phyloP scores from a whole-genome alignment of 1,140 invertebrate species.

The Drosophila triauraria region DNA sequence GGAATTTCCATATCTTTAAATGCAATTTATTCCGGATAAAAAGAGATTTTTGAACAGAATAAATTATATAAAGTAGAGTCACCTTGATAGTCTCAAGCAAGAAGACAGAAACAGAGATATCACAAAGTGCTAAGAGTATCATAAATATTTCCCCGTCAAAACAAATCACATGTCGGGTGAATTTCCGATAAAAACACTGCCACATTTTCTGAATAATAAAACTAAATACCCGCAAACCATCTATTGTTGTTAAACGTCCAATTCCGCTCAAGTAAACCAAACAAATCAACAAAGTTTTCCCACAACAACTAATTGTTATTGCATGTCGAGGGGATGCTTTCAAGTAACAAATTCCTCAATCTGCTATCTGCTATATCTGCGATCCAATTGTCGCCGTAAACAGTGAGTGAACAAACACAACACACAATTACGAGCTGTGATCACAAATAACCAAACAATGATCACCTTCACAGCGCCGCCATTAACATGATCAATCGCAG shows the following conservation, averaged over 20 bases:
- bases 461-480: conserved; percentile 28
- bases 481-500: conserved; percentile 44
- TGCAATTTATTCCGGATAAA: neutral
- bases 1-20: neutral
- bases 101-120: neutral
- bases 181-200: neutral
- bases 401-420: conserved; percentile 20
- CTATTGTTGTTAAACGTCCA: neutral
- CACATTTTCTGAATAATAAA: neutral
- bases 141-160: conserved; percentile 5
- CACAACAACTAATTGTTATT: conserved; percentile 10
- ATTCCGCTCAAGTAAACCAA: neutral
- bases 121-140: neutral
- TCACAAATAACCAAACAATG: conserved; percentile 23
- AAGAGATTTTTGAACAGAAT: neutral
- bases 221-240: neutral
- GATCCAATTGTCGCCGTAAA: conserved; percentile 22
- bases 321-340: conserved; percentile 4
- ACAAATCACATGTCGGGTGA: neutral
- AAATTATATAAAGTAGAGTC: too few species aligned
- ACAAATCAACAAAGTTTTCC: neutral
- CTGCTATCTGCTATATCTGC: conserved; percentile 6
- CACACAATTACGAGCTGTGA: conserved; percentile 19
- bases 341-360: conserved; percentile 14
- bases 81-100: neutral